Evolutionary conservation across 2,888 invertebrate genomes (phyloP).

Genomic region (Malachius bipustulatus): DNA sequence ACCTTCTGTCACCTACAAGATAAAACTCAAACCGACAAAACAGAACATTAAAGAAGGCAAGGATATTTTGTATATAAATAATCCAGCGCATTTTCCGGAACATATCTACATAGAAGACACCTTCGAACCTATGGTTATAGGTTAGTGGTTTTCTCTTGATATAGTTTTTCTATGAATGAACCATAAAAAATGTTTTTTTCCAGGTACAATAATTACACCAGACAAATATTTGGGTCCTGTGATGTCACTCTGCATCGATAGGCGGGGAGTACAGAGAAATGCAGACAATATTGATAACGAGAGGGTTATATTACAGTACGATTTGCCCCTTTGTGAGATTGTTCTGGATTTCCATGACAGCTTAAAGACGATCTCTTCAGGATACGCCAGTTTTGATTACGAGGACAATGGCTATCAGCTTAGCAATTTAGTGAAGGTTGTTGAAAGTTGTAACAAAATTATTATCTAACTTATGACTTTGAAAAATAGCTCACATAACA

Average conservation of each 20-base stretch:
- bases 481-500: too few relatives aligned
- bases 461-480: too few relatives aligned
- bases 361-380: conserved; percentile 80
- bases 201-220: conserved; percentile 83
- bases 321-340: conserved; percentile 85
- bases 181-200: conserved; percentile 13
- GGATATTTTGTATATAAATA: conserved; percentile 53
- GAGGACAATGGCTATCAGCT: conserved; percentile 74
- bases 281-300: conserved; percentile 70
- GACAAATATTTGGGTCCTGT: conserved; percentile 58
- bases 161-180: not conserved
- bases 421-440: conserved; percentile 68
- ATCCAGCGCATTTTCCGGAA: conserved; percentile 65
- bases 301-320: conserved; percentile 68
- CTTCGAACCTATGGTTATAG: conserved; percentile 77
- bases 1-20: conserved; percentile 78
- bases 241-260: conserved; percentile 60
- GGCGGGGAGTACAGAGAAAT: conserved; percentile 58
- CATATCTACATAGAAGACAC: conserved; percentile 54
- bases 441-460: too few relatives aligned
- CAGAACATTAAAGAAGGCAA: conserved; percentile 51
- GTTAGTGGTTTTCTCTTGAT: conserved; percentile 33
- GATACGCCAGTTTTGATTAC: conserved; percentile 93
- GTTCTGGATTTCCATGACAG: conserved; percentile 90
- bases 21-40: conserved; percentile 62